Conservation (phyloP, 1,140 invertebrate species). For the Olivierus martensii region DNA sequence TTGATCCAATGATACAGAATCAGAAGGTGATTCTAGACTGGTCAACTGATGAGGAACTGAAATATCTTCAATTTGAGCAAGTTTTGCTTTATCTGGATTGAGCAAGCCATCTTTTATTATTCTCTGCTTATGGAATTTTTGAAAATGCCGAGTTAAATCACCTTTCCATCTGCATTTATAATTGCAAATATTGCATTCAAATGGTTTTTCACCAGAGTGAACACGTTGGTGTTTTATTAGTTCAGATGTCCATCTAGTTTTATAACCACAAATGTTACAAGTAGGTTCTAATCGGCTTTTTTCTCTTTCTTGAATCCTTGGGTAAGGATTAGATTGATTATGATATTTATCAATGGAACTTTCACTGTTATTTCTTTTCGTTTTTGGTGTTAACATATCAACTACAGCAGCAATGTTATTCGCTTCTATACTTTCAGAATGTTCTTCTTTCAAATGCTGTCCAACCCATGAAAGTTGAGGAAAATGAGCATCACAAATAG, state of each 20-base stretch:
- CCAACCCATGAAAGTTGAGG: slow-evolving; percentile 13
- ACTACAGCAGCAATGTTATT: slow-evolving; percentile 11
- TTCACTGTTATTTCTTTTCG: neutral
- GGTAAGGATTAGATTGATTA: neutral
- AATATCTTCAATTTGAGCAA: neutral
- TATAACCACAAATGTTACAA: slow-evolving; percentile 56
- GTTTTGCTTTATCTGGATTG: neutral
- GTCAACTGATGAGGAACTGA: neutral
- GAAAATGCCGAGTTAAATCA: slow-evolving; percentile 33
- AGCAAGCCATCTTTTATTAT: neutral
- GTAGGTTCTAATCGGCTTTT: slow-evolving; percentile 10
- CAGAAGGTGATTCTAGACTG: neutral
- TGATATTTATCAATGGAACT: neutral
- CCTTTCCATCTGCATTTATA: slow-evolving; percentile 38
- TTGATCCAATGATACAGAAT: neutral
- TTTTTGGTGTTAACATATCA: neutral
- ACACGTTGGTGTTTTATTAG: slow-evolving; percentile 54
- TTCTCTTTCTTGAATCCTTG: neutral
- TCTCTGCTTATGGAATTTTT: slow-evolving; percentile 27
- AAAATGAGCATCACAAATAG: slow-evolving; percentile 17
- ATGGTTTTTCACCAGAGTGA: slow-evolving; percentile 38
- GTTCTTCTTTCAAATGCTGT: slow-evolving; percentile 11
- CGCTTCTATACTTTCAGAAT: slow-evolving; percentile 13
- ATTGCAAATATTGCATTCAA: slow-evolving; percentile 29
- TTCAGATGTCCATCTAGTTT: slow-evolving; percentile 72